Percentiles rank a stretch among this genome's conserved stretches.
Conservation (phyloP, 2,797 vertebrate species). For the Tiaroga cobitis region DNA sequence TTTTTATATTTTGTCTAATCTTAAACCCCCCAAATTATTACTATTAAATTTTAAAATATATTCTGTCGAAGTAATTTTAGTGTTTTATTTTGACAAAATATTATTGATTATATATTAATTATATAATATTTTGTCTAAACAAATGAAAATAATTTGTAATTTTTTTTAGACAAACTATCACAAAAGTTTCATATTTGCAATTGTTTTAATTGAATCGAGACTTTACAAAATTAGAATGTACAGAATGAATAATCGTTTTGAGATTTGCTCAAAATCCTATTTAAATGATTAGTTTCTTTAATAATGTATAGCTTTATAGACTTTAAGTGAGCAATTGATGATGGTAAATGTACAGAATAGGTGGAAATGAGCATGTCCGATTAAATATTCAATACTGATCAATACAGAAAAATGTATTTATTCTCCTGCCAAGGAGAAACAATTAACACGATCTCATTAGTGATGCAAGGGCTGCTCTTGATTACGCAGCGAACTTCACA, state of each 20-base stretch:
- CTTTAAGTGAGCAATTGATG: background rate
- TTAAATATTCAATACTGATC: background rate
- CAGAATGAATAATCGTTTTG: background rate
- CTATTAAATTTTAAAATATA: background rate
- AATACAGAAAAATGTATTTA: background rate
- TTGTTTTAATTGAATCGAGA: background rate
- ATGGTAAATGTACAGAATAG: background rate
- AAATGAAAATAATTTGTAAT: background rate
- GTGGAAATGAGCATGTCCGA: background rate
- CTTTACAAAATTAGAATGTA: background rate
- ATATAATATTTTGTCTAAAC: background rate
- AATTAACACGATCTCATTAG: background rate
- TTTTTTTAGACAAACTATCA: background rate
- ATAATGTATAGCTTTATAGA: background rate
- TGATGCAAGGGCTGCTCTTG: conserved; percentile 68
- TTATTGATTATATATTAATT: too few relatives aligned
- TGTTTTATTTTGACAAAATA: background rate
- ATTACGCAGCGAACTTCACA: conserved; percentile 77
- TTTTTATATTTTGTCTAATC: background rate
- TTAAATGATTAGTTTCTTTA: background rate
- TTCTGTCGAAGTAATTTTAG: background rate
- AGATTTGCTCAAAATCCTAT: background rate
- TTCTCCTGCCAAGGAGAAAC: background rate
- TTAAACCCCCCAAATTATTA: background rate
- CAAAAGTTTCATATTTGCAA: too few relatives aligned